Conservation (phyloP, 2,888 invertebrate species). For the Ophion obscuratus region DNA sequence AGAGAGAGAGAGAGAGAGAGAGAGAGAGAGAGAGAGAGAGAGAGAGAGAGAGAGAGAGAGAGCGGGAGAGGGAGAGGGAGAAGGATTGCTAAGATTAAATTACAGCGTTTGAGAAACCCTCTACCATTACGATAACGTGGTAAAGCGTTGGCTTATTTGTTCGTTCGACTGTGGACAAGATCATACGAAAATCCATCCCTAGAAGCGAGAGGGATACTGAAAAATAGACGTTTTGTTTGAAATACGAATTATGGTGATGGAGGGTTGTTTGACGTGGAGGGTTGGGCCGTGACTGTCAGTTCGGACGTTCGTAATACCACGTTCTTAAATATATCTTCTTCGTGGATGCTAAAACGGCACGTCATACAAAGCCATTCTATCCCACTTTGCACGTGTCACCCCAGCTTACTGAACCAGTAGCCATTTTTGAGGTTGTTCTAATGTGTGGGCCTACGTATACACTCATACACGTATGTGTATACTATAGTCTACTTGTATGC, state of each 20-base stretch:
- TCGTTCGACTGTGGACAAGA: slow-evolving; percentile 25
- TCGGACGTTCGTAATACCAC: background rate
- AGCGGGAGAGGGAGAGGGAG: no score
- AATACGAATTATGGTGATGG: slow-evolving; percentile 60
- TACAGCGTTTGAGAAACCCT: slow-evolving; percentile 55
- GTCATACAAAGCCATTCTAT: slow-evolving; percentile 28
- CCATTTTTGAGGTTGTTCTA: background rate
- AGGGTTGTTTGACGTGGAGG: slow-evolving; percentile 44
- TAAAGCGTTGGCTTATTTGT: slow-evolving; percentile 51
- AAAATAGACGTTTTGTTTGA: slow-evolving; percentile 63
- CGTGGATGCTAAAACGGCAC: slow-evolving; percentile 5
- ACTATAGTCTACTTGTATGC: background rate
- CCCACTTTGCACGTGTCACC: slow-evolving; percentile 44
- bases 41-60: background rate
- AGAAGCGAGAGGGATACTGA: slow-evolving; percentile 25
- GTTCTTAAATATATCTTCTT: background rate
- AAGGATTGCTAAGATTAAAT: slow-evolving; percentile 56
- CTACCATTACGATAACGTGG: slow-evolving; percentile 12
- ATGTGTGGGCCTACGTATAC: background rate
- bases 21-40: background rate
- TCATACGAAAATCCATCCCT: slow-evolving; percentile 33
- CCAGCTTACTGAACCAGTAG: slow-evolving; percentile 31
- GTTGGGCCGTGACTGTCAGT: slow-evolving; percentile 1
- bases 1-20: slow-evolving; percentile 3
- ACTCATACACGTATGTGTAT: background rate